Percentiles rank a stretch among this genome's conserved stretches.
phyloP scores from a whole-genome alignment of 2,113 vertebrate genomes.

The Hyla sarda region DNA sequence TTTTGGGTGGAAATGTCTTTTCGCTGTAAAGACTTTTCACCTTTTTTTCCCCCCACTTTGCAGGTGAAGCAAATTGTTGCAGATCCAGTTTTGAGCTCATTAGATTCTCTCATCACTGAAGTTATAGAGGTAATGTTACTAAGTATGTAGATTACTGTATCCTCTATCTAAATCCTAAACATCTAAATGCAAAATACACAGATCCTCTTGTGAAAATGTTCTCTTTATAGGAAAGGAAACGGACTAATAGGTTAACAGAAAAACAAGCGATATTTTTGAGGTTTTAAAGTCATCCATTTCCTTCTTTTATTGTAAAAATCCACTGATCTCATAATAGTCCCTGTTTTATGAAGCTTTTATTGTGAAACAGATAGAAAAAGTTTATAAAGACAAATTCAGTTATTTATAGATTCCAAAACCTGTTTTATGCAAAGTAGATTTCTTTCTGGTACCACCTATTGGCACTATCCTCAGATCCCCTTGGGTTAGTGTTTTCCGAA shows the following conservation, averaged over 20 bases:
- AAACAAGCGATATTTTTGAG: too few species aligned
- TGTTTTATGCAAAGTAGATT: too few species aligned
- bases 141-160: neutral
- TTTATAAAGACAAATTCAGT: too few species aligned
- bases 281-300: too few species aligned
- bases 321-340: too few species aligned
- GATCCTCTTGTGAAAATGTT: neutral
- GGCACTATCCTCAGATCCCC: too few species aligned
- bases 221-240: neutral
- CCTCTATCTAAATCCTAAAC: neutral
- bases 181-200: neutral
- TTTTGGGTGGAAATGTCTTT: neutral
- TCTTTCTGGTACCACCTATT: too few species aligned
- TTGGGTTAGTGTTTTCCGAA: too few species aligned
- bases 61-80: conserved; percentile 92
- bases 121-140: conserved; percentile 78
- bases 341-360: too few species aligned
- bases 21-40: neutral
- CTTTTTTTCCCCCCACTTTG: neutral
- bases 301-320: too few species aligned
- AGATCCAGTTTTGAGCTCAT: conserved; percentile 84
- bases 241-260: neutral
- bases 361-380: too few species aligned
- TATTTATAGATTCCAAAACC: too few species aligned
- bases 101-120: conserved; percentile 79